phyloP scores from a whole-genome alignment of 2,888 invertebrate genomes.

The Sphinx pinastri region DNA sequence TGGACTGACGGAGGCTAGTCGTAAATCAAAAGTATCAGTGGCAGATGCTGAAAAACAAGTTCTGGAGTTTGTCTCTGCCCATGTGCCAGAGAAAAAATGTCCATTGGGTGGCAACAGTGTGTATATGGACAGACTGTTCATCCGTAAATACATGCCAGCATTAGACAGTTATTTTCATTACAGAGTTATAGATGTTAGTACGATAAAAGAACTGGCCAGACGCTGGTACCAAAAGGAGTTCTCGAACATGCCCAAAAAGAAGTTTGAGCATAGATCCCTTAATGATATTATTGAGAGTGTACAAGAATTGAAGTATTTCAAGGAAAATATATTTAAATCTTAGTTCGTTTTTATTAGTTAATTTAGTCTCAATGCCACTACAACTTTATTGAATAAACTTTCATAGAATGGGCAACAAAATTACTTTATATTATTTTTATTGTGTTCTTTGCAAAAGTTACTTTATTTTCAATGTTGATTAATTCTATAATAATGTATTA shows the following conservation, averaged over 20 bases:
- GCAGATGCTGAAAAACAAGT: constrained; percentile 88
- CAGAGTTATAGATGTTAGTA: constrained; percentile 95
- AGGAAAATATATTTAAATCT: constrained; percentile 85
- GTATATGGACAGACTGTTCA: constrained; percentile 93
- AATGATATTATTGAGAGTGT: constrained; percentile 95
- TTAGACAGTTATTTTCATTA: constrained; percentile 93
- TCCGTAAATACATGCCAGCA: constrained; percentile 92
- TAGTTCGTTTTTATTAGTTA: constrained; percentile 16
- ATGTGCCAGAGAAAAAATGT: constrained; percentile 84
- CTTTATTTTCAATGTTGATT: too few relatives aligned
- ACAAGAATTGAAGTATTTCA: constrained; percentile 92
- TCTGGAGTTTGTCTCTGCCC: constrained; percentile 87
- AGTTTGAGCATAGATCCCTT: constrained; percentile 88
- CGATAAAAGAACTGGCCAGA: constrained; percentile 92
- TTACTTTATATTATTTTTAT: neutral
- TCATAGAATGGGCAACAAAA: neutral
- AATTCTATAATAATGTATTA: too few relatives aligned
- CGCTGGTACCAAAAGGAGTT: constrained; percentile 89
- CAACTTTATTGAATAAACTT: neutral
- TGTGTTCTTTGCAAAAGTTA: too few relatives aligned
- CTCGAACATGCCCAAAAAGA: constrained; percentile 85
- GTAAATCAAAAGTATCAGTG: constrained; percentile 86
- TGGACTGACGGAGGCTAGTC: constrained; percentile 90
- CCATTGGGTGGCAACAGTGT: constrained; percentile 95
- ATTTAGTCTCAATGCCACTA: neutral